phyloP scores from a whole-genome alignment of 2,113 vertebrate genomes.

The Pan troglodytes region NHGRI_mPanTro3-v2.1_pri NC_072402.2:174758501-174759000 shows the following conservation, averaged over 20 bases:
- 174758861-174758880: not conserved
- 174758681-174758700: not conserved
- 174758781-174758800: too few species aligned
- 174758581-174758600: too few species aligned
- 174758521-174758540: too few species aligned
- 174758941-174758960: not conserved
- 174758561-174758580: too few species aligned
- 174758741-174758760: not conserved
- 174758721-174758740: not conserved
- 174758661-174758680: too few species aligned
- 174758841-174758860: too few species aligned
- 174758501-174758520: too few species aligned
- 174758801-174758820: not conserved
- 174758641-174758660: too few species aligned
- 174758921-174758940: not conserved
- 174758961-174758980: not conserved
- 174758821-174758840: too few species aligned
- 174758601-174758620: too few species aligned
- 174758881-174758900: not conserved
- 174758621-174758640: too few species aligned
- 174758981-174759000: not conserved
- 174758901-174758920: not conserved
- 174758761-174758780: not conserved
- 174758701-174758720: slow-evolving; percentile 31
- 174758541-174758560: too few species aligned